Percentiles rank a stretch among this genome's conserved stretches.
These are phyloP conservation scores for Ptychoptera albimana DNA, from an alignment of 2,888 invertebrate species.

Conservation along the genomic window DNA sequence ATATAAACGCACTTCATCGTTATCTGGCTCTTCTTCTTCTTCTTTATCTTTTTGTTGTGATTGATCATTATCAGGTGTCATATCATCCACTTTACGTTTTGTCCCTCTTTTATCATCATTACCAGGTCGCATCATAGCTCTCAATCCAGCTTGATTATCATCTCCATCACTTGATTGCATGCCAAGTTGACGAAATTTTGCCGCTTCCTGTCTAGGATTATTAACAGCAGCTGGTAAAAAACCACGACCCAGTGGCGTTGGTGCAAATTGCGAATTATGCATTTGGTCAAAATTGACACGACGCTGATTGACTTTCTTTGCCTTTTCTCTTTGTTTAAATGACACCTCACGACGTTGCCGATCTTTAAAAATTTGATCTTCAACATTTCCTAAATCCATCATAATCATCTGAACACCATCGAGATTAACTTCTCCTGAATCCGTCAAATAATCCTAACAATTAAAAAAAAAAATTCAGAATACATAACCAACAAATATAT, in stretches of 20 bases:
- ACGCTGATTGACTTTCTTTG: constrained; percentile 38
- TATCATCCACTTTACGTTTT: constrained; percentile 34
- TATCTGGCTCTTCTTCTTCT: constrained; percentile 57
- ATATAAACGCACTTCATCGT: constrained; percentile 84
- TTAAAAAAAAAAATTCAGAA: constrained; percentile 7
- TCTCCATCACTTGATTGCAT: constrained; percentile 21
- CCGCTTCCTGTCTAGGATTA: constrained; percentile 61
- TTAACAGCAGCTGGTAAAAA: constrained; percentile 34
- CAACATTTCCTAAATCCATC: constrained; percentile 80
- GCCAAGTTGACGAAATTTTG: constrained; percentile 42
- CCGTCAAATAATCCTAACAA: constrained; percentile 76
- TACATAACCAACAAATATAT: constrained; percentile 4
- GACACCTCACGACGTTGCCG: constrained; percentile 73
- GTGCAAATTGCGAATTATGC: constrained; percentile 63
- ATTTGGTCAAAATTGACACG: constrained; percentile 53
- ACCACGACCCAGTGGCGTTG: constrained; percentile 44
- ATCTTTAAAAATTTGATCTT: constrained; percentile 93
- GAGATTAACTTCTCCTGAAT: constrained; percentile 86
- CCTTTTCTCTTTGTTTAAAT: constrained; percentile 63
- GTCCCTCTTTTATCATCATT: constrained; percentile 24
- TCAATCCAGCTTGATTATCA: constrained; percentile 20
- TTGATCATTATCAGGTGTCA: constrained; percentile 32
- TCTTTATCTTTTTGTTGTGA: constrained; percentile 26
- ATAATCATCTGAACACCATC: constrained; percentile 90
- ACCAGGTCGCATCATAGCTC: constrained; percentile 36